Base-by-base conservation (phyloP, 2,797 vertebrate genomes). In the Epinephelus awoara region DNA sequence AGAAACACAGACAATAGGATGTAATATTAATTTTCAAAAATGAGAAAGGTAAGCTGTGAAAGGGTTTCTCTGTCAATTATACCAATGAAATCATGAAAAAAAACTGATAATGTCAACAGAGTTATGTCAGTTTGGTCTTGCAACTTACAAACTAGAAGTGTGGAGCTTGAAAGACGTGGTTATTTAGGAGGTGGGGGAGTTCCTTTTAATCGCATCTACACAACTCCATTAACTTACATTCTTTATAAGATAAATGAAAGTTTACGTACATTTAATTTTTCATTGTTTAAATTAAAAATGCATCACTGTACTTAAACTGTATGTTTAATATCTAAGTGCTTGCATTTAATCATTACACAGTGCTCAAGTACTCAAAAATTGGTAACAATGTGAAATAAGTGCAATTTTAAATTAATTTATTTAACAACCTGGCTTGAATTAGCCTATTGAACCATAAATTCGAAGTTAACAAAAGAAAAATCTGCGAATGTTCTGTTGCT, bases 201-300 rank as follows among this genome's bases (percentile, higher is more conserved):
- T 34, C 34, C 50, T 40, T 27, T 67, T 44, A 76, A 72, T 51
- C 51, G 73, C 40, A 65, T 50, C 23, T 46, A 46, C 42, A 23
- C 23, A 40, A 47, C 49, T 65, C 17, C 9, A 61, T 71, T 67
- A 54, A 66, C 42, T n/a, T 47, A 44, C 0, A 52, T 38, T 27
- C 23, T 38, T 51, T 58, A 61, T 61, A 52, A 65, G n/a, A 64
- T 34, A 11, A 72, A 69, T 68, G 0, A 14, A 50, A 19, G 21
- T 49, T 62, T 21, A 51, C 52, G 34, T 25, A n/a, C 25, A 59
- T 66, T 52, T 6, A 27, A 46, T 66, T 58, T 38, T 59, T 50
- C 6, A 34, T 8, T 34, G 34, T 74, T 68, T 10, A 63, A 52
- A 80, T 50, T 4, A 34, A 57, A 76, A 66, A 57, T 67, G 18